These are phyloP conservation scores for Pachypeltis micranthus DNA, from an alignment of 1,140 invertebrate species.

Conservation along the genomic window DNA sequence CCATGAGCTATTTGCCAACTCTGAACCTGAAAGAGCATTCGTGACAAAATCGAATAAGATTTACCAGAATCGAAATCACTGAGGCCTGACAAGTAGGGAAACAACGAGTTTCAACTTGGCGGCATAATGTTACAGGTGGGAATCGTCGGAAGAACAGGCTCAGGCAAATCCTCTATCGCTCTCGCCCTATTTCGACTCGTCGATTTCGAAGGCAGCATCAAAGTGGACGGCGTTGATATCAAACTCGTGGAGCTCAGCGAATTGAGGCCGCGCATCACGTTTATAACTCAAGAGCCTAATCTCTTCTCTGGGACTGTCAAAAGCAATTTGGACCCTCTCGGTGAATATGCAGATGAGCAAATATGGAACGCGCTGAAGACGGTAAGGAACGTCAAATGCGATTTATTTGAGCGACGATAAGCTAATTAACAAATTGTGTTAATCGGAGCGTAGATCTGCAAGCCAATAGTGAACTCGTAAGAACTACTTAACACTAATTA, in stretches of 20 bases:
- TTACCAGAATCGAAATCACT: too few species aligned
- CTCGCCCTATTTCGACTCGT: constrained; percentile 41
- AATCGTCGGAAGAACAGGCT: constrained; percentile 43
- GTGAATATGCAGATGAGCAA: constrained; percentile 2
- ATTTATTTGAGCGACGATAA: too few species aligned
- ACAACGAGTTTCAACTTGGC: too few species aligned
- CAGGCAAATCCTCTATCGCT: constrained; percentile 42
- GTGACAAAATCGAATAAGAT: too few species aligned
- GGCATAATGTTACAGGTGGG: constrained; percentile 40
- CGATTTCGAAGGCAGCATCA: constrained; percentile 38
- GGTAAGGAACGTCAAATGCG: too few species aligned
- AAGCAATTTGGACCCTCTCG: constrained; percentile 12
- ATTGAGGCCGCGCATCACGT: constrained; percentile 6
- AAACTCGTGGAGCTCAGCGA: constrained; percentile 21
- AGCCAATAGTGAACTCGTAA: too few species aligned
- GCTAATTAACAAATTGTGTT: too few species aligned
- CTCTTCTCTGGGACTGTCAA: constrained; percentile 13
- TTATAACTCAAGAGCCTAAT: constrained; percentile 14
- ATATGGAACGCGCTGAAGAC: constrained; percentile 15
- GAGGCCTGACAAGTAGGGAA: too few species aligned
- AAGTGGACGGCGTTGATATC: constrained; percentile 42
- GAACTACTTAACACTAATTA: too few species aligned
- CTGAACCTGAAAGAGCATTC: too few species aligned
- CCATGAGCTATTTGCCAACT: too few species aligned
- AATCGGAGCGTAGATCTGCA: too few species aligned